A percentile compares a stretch with the other conserved stretches of the same genome.
phyloP scores from a whole-genome alignment of 2,888 invertebrate genomes.

The Rotaria sp. region DNA sequence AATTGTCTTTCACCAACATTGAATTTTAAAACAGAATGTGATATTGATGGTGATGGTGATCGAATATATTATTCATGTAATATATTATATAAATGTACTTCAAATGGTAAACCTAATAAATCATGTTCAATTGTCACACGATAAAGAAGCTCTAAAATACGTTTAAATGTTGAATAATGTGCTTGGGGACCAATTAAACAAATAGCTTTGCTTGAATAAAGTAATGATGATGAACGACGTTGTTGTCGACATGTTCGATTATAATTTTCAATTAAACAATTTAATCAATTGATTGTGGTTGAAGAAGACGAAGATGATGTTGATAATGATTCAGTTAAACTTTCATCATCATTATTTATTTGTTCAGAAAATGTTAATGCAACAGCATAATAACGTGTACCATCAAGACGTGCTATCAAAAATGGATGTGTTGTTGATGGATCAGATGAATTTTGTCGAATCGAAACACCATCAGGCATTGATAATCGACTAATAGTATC shows the following conservation, averaged over 20 bases:
- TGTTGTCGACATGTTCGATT: conserved; percentile 57
- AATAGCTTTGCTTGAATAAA: conserved; percentile 82
- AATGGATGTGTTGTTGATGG: conserved; percentile 89
- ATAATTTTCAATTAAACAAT: neutral
- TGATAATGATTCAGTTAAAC: neutral
- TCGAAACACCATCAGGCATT: conserved; percentile 82
- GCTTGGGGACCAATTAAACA: conserved; percentile 66
- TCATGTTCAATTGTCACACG: conserved; percentile 60
- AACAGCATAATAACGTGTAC: conserved; percentile 83
- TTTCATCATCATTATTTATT: conserved; percentile 66
- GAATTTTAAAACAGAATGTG: conserved; percentile 68
- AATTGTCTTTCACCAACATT: conserved; percentile 31
- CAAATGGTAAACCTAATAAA: conserved; percentile 62
- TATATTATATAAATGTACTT: conserved; percentile 87
- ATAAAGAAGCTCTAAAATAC: conserved; percentile 66
- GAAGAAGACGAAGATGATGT: conserved; percentile 80
- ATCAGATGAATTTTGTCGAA: conserved; percentile 76
- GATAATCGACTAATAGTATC: conserved; percentile 77
- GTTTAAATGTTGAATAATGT: conserved; percentile 65
- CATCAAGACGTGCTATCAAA: conserved; percentile 91
- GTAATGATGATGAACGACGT: conserved; percentile 86
- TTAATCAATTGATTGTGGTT: neutral
- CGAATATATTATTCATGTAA: conserved; percentile 87
- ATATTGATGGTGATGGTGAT: conserved; percentile 63
- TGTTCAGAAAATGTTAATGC: conserved; percentile 92